Conservation (phyloP, 2,888 invertebrate genomes). For the Diarsia dahlii region DNA sequence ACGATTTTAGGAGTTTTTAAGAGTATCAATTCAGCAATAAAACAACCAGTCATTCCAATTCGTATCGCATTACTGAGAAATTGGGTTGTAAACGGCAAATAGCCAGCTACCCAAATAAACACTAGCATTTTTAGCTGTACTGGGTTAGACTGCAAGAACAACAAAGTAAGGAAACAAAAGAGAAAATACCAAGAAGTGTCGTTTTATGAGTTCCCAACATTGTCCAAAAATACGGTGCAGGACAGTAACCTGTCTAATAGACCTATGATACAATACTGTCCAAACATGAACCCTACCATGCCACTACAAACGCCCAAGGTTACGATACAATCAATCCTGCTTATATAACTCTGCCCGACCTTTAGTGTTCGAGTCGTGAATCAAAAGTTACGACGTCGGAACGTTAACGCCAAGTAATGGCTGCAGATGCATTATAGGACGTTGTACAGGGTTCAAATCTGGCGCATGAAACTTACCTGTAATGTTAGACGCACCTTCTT, state of each 20-base stretch:
- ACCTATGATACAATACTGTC: conserved; percentile 1
- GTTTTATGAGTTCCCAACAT: background rate
- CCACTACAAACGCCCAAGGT: conserved; percentile 20
- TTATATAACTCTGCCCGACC: conserved; percentile 33
- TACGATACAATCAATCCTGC: conserved; percentile 42
- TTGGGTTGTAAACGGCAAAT: background rate
- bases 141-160: background rate
- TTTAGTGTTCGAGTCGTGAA: conserved; percentile 46
- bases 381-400: conserved; percentile 40
- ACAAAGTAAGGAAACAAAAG: background rate
- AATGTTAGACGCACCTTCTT: background rate
- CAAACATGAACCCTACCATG: background rate
- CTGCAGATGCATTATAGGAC: conserved; percentile 8
- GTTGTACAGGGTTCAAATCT: conserved; percentile 3
- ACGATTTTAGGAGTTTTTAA: background rate
- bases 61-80: background rate
- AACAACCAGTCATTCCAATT: background rate
- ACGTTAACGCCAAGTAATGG: conserved; percentile 28
- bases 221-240: background rate
- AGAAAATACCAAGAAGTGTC: background rate
- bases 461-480: background rate
- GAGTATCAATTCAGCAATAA: background rate
- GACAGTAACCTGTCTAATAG: background rate
- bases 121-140: background rate
- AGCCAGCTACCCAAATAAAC: background rate